Evolutionary conservation across 2,888 invertebrate genomes (phyloP).

Genomic region (Cataglyphis altisquamis): DNA sequence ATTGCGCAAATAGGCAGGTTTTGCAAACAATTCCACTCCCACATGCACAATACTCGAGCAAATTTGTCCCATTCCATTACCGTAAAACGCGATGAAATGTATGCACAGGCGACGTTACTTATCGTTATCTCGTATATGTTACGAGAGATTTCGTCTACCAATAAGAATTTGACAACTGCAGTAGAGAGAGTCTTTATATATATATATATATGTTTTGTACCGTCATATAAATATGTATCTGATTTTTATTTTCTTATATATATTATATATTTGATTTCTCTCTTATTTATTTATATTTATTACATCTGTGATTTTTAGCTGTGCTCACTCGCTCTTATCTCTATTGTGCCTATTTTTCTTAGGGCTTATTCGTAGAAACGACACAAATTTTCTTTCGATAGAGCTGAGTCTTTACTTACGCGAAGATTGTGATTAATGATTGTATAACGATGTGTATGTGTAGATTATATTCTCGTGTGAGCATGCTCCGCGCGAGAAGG

Average conservation of each 20-base stretch:
- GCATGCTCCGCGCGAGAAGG: slow-evolving; percentile 67
- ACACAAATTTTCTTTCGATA: slow-evolving; percentile 7
- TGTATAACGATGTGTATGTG: slow-evolving; percentile 34
- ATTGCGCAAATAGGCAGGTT: slow-evolving; percentile 27
- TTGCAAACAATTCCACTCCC: slow-evolving; percentile 11
- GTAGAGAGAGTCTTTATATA: background rate
- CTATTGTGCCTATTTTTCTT: slow-evolving; percentile 28
- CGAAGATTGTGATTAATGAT: slow-evolving; percentile 10
- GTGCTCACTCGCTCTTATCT: slow-evolving; percentile 15
- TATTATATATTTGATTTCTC: background rate
- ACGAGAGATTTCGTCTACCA: background rate
- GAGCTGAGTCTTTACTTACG: background rate
- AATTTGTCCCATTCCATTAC: slow-evolving; percentile 20
- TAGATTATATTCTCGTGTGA: slow-evolving; percentile 63
- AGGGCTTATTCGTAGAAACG: slow-evolving; percentile 15
- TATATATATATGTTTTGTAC: background rate
- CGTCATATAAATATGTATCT: background rate
- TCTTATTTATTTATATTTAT: slow-evolving; percentile 20
- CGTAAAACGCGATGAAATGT: slow-evolving; percentile 53
- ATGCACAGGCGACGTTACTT: slow-evolving; percentile 71
- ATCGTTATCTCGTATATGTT: slow-evolving; percentile 1
- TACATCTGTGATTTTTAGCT: slow-evolving; percentile 20
- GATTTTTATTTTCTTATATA: background rate
- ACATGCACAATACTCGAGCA: slow-evolving; percentile 15
- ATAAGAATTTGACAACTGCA: background rate